Conservation (phyloP, 2,113 vertebrate species). For the Nestor notabilis region DNA sequence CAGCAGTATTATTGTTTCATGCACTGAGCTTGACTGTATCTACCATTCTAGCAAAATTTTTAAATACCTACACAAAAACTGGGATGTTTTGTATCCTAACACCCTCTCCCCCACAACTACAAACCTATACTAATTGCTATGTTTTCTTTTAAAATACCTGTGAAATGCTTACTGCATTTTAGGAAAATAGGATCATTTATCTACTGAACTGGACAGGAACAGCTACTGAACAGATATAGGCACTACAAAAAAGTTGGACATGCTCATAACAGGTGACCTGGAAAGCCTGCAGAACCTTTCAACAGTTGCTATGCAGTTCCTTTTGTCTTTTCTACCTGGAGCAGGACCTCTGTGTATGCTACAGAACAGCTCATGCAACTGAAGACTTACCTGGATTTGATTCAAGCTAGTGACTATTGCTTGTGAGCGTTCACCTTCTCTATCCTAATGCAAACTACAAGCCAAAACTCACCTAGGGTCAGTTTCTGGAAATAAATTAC, state of each 20-base stretch:
- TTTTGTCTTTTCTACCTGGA: background rate
- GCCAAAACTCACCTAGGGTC: background rate
- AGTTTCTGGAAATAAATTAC: background rate
- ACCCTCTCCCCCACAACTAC: rapidly evolving
- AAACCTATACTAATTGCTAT: background rate
- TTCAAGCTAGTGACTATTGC: background rate
- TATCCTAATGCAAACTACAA: background rate
- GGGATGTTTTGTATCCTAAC: background rate
- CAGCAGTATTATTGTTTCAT: background rate
- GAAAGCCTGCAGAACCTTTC: background rate
- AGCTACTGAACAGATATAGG: background rate
- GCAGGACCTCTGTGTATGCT: background rate
- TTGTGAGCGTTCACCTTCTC: background rate
- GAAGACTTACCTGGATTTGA: background rate
- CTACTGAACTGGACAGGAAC: background rate
- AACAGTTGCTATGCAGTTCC: background rate
- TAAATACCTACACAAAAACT: background rate
- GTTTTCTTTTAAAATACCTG: background rate
- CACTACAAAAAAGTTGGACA: background rate
- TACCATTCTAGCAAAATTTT: background rate
- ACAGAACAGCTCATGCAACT: background rate
- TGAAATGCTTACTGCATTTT: background rate
- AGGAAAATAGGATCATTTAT: background rate
- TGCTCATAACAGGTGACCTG: background rate
- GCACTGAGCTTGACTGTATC: background rate